Conservation (phyloP, 2,113 vertebrate genomes). For the Macrotis lagotis region DNA sequence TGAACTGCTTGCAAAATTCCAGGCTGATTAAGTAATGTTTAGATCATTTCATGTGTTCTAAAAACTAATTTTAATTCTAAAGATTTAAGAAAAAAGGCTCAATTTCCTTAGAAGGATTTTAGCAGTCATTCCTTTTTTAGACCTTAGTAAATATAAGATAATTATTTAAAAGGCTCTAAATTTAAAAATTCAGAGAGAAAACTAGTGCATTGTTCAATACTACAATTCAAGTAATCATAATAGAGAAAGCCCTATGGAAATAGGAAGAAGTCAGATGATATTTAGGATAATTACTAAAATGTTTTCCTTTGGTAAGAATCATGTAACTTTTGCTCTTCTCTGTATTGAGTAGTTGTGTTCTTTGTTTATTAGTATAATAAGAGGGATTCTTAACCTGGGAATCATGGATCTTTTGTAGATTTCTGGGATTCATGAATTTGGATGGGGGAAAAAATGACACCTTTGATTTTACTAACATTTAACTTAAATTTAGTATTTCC, state of each 20-base stretch:
- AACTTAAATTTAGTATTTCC: background rate
- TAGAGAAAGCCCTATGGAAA: background rate
- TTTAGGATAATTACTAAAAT: background rate
- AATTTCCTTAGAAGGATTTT: slow-evolving; percentile 17
- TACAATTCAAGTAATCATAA: background rate
- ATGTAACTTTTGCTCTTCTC: slow-evolving; percentile 36
- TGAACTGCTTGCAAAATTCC: slow-evolving; percentile 59
- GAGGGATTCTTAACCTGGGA: background rate
- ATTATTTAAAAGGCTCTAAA: slow-evolving; percentile 49
- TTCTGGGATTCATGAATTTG: background rate
- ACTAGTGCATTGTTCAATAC: slow-evolving; percentile 10
- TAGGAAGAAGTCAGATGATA: background rate
- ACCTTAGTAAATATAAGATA: slow-evolving; percentile 33
- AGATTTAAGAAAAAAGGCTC: background rate
- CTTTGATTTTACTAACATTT: background rate
- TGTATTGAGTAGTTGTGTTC: slow-evolving; percentile 49
- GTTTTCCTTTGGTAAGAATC: background rate
- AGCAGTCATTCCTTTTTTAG: background rate
- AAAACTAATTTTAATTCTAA: background rate
- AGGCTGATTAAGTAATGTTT: background rate
- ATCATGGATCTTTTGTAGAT: background rate
- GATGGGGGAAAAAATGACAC: background rate
- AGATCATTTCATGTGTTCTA: slow-evolving; percentile 26
- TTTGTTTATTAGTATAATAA: slow-evolving; percentile 48
- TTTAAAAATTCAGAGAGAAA: slow-evolving; percentile 30